Base-by-base conservation (phyloP, 2,888 invertebrate species). In the Fragum sueziense region DNA sequence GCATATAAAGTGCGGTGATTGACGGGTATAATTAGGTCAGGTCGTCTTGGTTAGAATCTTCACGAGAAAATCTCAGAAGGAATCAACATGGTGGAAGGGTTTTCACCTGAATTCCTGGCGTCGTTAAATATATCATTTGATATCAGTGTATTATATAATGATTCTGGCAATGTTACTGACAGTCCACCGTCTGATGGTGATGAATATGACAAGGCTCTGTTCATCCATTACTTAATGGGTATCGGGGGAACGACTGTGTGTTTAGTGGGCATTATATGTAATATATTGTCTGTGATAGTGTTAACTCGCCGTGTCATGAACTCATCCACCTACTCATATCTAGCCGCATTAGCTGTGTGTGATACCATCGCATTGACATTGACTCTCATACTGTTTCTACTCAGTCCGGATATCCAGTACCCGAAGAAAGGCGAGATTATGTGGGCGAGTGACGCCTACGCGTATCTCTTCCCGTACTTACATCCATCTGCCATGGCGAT, bases 291-390 rank as follows among this genome's bases (percentile, higher is more conserved):
- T 14, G 86, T 91, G 67, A 84, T 92, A 41, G 92, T 93, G 27
- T 87, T 93, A 51, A 90, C 91, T 4, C 87, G 90, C 7, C 84
- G 85, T 47, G 85, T 88, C 0, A 92, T 93, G 91, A 82, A 90
- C 14, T 91, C 91, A 0, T 92, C 92, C 11, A 93, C 93, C 0
- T 92, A 93, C 82, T 89, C 90, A 6, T 93, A 93, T 85, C 87
- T 93, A 34, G 79, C 91, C 0, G 91, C 93, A 0, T 85, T 93
- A 54, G 90, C 92, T 27, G 84, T 92, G 9, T 91, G 92, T 78
- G 93, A 93, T 82, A 88, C 88, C 0, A 82, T 92, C n/a, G 90
- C 92, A 27, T 85, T 93, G 9, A 68, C 91, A 31, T 87, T 89
- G 68, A 91, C 92, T 0, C 86, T 91, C 70, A 74, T 91, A 2